Conservation (phyloP, 2,888 invertebrate genomes). For the Ptychoptera contaminata region DNA sequence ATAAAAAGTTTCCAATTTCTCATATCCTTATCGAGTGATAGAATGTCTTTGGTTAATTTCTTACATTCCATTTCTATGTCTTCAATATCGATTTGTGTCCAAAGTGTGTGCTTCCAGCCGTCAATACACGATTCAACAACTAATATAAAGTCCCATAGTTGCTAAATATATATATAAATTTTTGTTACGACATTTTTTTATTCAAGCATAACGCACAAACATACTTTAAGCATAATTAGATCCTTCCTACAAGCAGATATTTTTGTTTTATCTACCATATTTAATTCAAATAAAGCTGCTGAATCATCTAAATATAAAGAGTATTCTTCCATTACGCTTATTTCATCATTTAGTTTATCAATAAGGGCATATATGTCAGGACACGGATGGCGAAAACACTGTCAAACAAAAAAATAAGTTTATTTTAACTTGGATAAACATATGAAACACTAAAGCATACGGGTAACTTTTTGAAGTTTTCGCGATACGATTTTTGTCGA, state of each 20-base stretch:
- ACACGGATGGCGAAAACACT: conserved; percentile 51
- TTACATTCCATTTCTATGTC: conserved; percentile 93
- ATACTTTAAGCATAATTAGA: conserved; percentile 48
- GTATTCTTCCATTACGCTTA: conserved; percentile 50
- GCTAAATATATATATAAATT: conserved; percentile 29
- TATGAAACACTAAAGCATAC: no score
- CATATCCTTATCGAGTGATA: conserved; percentile 70
- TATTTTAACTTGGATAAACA: no score
- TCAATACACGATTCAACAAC: conserved; percentile 71
- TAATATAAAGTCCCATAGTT: conserved; percentile 82
- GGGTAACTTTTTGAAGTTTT: conserved; percentile 42
- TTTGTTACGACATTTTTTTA: neutral
- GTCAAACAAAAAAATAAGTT: conserved; percentile 9
- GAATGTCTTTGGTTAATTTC: conserved; percentile 73
- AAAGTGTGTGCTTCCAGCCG: conserved; percentile 86
- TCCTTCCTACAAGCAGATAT: conserved; percentile 61
- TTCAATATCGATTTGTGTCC: conserved; percentile 90
- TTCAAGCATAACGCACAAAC: neutral
- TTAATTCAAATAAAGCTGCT: conserved; percentile 71
- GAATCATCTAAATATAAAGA: conserved; percentile 51
- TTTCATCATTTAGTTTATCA: conserved; percentile 50
- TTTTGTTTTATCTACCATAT: conserved; percentile 65
- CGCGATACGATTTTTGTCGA: conserved; percentile 59
- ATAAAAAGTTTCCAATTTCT: conserved; percentile 65
- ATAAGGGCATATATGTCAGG: conserved; percentile 51